These are phyloP conservation scores for Acleris sparsana DNA, from an alignment of 2,888 invertebrate genomes.

Conservation along the genomic window DNA sequence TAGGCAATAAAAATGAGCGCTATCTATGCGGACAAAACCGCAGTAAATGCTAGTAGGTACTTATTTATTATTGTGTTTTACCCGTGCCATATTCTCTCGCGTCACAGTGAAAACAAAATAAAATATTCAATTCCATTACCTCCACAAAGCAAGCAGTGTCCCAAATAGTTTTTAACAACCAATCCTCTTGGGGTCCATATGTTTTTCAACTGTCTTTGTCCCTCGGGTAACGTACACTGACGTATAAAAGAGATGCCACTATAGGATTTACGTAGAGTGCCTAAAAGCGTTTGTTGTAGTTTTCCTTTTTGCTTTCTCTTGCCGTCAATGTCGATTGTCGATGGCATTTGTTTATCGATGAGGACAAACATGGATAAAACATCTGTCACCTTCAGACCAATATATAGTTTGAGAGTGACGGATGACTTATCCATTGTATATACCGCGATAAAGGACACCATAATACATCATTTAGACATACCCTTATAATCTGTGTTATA, in stretches of 20 bases:
- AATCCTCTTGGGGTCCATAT: conserved; percentile 4
- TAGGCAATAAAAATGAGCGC: too few species aligned
- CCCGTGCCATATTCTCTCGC: neutral
- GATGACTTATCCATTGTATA: too few species aligned
- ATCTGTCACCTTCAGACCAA: too few species aligned
- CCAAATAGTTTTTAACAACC: conserved; percentile 1
- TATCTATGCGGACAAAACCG: too few species aligned
- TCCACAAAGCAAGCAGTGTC: conserved; percentile 7
- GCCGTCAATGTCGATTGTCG: neutral
- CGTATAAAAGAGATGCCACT: conserved; percentile 4
- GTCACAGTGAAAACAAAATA: neutral
- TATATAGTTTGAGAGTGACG: too few species aligned
- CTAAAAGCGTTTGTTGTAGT: conserved; percentile 24
- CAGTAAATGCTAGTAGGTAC: too few species aligned
- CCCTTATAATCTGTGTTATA: too few species aligned
- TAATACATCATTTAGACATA: too few species aligned
- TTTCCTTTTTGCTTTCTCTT: conserved; percentile 7
- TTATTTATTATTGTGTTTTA: too few species aligned
- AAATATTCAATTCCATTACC: conserved; percentile 14
- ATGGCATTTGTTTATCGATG: too few species aligned
- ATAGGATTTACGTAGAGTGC: conserved; percentile 14
- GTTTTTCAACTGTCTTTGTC: conserved; percentile 1
- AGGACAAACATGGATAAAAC: too few species aligned
- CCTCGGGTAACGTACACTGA: neutral
- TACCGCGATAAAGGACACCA: too few species aligned